Conservation (phyloP, 2,113 vertebrate genomes). For the Salvelinus namaycush region DNA sequence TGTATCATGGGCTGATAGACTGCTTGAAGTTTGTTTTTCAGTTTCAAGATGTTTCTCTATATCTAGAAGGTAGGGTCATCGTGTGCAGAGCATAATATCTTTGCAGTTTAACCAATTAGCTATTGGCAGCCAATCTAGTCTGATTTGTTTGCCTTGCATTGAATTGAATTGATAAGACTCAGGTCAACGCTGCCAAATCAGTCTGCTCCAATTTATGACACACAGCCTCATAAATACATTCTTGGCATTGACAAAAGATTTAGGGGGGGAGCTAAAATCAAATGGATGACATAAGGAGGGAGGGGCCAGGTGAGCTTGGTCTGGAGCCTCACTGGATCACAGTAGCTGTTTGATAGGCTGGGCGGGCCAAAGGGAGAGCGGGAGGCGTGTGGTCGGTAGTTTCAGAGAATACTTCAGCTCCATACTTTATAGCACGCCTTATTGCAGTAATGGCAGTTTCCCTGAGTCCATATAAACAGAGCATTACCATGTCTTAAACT, state of each 20-base stretch:
- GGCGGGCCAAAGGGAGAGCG: background rate
- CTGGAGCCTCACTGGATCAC: conserved; percentile 21
- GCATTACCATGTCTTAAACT: conserved; percentile 67
- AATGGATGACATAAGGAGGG: background rate
- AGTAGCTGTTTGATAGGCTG: conserved; percentile 39
- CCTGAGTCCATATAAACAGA: conserved; percentile 62
- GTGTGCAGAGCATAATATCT: background rate
- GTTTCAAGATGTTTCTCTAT: background rate
- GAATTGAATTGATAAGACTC: background rate
- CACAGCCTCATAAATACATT: background rate
- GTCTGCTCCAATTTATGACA: background rate
- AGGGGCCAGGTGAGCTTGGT: conserved; percentile 33
- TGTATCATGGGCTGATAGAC: too few relatives aligned
- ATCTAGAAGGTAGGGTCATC: background rate
- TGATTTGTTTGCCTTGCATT: conserved; percentile 3
- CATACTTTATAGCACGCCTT: conserved; percentile 59
- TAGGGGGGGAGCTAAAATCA: conserved; percentile 14
- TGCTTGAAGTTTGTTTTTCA: background rate
- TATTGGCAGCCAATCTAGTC: background rate
- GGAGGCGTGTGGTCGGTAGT: conserved; percentile 23
- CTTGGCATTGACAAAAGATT: background rate
- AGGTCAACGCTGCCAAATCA: background rate
- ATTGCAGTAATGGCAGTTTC: conserved; percentile 63
- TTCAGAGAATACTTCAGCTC: conserved; percentile 19
- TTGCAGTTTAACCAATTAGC: background rate